phyloP scores from a whole-genome alignment of 1,140 invertebrate species.

The Drosophila truncata region DNA sequence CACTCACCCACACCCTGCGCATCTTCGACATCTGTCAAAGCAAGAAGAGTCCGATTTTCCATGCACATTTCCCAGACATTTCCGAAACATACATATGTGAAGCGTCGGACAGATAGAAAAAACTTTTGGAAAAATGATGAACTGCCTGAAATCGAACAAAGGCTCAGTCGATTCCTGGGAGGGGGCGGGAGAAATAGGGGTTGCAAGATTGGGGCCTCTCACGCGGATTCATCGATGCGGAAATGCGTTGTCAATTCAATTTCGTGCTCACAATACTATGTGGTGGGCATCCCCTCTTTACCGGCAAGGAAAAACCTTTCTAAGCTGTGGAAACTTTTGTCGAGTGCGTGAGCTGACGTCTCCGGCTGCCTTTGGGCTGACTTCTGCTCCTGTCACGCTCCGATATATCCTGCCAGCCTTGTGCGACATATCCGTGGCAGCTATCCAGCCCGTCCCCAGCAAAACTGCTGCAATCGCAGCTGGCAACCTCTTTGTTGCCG shows the following conservation, averaged over 20 bases:
- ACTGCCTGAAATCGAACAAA: conserved; percentile 39
- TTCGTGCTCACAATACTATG: conserved; percentile 15
- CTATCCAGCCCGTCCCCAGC: background rate
- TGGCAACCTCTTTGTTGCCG: conserved; percentile 60
- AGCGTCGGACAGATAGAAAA: conserved; percentile 7
- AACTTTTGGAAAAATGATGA: conserved; percentile 42
- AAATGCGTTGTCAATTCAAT: conserved; percentile 81
- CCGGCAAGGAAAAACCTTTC: conserved; percentile 25
- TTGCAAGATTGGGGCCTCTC: conserved; percentile 18
- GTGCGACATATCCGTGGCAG: conserved; percentile 70
- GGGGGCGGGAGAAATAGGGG: background rate
- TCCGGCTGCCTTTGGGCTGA: conserved; percentile 34
- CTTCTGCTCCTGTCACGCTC: conserved; percentile 68
- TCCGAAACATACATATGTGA: conserved; percentile 71
- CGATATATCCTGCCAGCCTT: conserved; percentile 70
- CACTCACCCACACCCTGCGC: background rate
- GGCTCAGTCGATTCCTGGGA: background rate
- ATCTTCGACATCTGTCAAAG: conserved; percentile 71
- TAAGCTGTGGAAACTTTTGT: conserved; percentile 62
- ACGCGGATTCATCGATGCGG: conserved; percentile 60
- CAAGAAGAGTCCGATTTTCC: conserved; percentile 66
- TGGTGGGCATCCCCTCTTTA: background rate
- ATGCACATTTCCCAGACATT: conserved; percentile 74
- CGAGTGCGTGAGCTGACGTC: conserved; percentile 53
- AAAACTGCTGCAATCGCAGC: conserved; percentile 24